Evolutionary conservation across 2,888 invertebrate genomes (phyloP), one percentile per base, ranked within the genome.

Genomic region (Eilema griseolum): DNA sequence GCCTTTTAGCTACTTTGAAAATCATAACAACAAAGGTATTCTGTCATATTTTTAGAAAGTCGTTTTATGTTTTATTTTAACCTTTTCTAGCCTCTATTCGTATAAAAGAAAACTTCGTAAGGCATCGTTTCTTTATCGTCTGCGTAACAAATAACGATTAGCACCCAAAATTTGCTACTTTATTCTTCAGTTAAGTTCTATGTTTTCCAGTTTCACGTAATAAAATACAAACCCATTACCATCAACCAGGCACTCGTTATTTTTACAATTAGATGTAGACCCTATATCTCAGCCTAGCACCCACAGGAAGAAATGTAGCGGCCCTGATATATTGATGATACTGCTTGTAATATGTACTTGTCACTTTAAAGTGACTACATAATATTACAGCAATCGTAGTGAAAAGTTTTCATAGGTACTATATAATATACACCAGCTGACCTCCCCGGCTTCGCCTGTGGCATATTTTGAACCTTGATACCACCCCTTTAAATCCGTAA

Each of bases 361-460:
- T 8, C 31, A 4, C 31, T 7, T 37, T 37, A 37, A 68, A 73
- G 57, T 64, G 52, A 26, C 26, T 46, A 11, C 11, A 70, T 69
- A 60, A 70, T 71, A 63, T 61, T 70, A 63, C 64, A 77, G 60
- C 64, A 63, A 46, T 28, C 46, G 46, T 70, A 68, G 71, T 77
- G 31, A 37, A 61, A 81, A 74, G 70, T 77, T 68, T 31, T 65
- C 26, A 8, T 33, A 33, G 31, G 60, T 64, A 70, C 57, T 67
- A 67, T 69, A 66, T 74, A 72, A 62, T n/a, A n/a, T n/a, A n/a
- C n/a, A n/a, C n/a, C n/a, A n/a, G n/a, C n/a, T n/a, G n/a, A n/a
- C n/a, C n/a, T n/a, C n/a, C n/a, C n/a, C n/a, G n/a, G n/a, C n/a
- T n/a, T n/a, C n/a, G n/a, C n/a, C n/a, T n/a, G n/a, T n/a, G n/a